Evolutionary conservation across 37 sponge, comb jelly and placozoan genomes (phyloP).

Genomic region (Oopsacas minuta): DNA sequence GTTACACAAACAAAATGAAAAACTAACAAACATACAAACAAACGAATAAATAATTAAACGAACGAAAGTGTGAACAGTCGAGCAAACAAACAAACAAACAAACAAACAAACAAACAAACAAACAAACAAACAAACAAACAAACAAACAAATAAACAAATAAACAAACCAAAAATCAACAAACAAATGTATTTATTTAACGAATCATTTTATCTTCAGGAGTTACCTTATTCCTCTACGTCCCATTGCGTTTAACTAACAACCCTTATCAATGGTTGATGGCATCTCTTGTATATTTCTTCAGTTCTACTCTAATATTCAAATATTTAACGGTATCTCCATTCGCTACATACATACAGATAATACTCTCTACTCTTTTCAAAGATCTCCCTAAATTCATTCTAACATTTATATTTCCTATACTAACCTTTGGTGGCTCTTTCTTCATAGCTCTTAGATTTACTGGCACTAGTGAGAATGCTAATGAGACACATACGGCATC

Average conservation of each 20-base stretch:
- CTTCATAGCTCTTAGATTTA: not conserved
- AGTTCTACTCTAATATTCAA: not conserved
- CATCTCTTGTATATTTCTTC: not conserved
- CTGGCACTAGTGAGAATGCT: not conserved
- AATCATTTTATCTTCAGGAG: not conserved
- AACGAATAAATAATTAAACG: not conserved
- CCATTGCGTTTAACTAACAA: not conserved
- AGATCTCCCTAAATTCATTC: not conserved
- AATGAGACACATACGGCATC: not conserved
- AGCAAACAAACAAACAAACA: conserved; percentile 16
- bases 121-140: conserved; percentile 12
- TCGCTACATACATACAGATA: conserved; percentile 1
- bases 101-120: conserved; percentile 11
- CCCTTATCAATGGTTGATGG: not conserved
- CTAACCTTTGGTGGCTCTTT: not conserved
- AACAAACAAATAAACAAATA: conserved; percentile 17
- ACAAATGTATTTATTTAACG: not conserved
- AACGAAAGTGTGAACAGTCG: not conserved
- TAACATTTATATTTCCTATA: not conserved
- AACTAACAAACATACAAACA: conserved; percentile 9
- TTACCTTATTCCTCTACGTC: not conserved
- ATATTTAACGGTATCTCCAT: not conserved
- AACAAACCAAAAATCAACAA: conserved; percentile 14
- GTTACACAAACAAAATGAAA: not conserved
- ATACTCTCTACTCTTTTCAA: not conserved